Evolutionary conservation across 2,797 vertebrate genomes (phyloP).

Genomic region (Argyrosomus regius): DNA sequence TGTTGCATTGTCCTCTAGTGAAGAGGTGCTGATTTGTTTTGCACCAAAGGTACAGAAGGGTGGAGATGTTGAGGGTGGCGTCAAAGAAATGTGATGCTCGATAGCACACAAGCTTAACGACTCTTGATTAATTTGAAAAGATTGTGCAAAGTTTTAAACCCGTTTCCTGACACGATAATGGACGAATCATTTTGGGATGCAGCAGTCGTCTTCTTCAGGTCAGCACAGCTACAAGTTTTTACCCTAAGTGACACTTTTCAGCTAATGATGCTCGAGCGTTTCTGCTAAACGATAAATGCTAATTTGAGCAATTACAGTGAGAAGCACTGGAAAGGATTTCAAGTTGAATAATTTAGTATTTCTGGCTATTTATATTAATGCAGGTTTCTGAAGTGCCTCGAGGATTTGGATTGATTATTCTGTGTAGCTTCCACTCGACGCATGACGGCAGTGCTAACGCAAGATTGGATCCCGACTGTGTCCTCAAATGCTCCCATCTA

Average conservation of each 20-base stretch:
- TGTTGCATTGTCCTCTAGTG: slow-evolving; percentile 65
- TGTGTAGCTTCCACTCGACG: slow-evolving; percentile 26
- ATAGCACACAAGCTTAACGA: slow-evolving; percentile 18
- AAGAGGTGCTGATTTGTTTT: slow-evolving; percentile 68
- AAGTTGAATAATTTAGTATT: slow-evolving; percentile 59
- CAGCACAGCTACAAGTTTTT: slow-evolving; percentile 29
- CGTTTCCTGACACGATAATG: neutral
- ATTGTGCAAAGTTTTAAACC: neutral
- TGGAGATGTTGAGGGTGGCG: slow-evolving; percentile 40
- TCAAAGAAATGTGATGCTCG: slow-evolving; percentile 39
- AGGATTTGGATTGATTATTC: slow-evolving; percentile 47
- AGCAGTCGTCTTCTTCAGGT: neutral
- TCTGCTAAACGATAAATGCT: slow-evolving; percentile 61
- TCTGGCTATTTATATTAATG: slow-evolving; percentile 59
- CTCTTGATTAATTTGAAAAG: slow-evolving; percentile 13
- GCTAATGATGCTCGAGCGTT: slow-evolving; percentile 51
- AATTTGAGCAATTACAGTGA: slow-evolving; percentile 61
- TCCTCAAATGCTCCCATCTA: neutral
- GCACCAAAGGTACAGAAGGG: slow-evolving; percentile 39
- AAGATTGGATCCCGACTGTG: slow-evolving; percentile 17
- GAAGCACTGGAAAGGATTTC: slow-evolving; percentile 52
- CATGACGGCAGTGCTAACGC: slow-evolving; percentile 14
- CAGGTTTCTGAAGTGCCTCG: slow-evolving; percentile 46
- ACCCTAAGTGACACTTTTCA: slow-evolving; percentile 43
- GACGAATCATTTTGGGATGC: neutral